phyloP scores from a whole-genome alignment of 2,888 invertebrate species.

The Drosophila lutescens region DNA sequence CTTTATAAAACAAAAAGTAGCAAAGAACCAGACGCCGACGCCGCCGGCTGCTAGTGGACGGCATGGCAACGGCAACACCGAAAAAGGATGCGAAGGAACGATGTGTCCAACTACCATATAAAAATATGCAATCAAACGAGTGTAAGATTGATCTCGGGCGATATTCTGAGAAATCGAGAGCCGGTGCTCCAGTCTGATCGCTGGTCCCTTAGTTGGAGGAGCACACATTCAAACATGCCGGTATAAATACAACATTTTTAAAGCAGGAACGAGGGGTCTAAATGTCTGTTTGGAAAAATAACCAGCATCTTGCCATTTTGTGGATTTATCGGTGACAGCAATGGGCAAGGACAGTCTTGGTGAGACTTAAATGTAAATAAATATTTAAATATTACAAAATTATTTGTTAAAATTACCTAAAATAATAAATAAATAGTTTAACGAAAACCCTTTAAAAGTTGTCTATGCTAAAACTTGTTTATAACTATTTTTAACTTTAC shows the following conservation, averaged over 20 bases:
- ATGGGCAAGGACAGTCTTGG: conserved; percentile 9
- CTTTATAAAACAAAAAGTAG: conserved; percentile 41
- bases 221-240: conserved; percentile 22
- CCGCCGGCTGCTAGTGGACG: conserved; percentile 30
- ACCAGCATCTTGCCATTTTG: conserved; percentile 32
- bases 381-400: not conserved
- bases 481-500: no score
- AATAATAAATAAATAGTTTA: not conserved
- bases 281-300: conserved; percentile 34
- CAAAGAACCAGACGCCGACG: conserved; percentile 34
- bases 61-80: conserved; percentile 52
- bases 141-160: conserved; percentile 82
- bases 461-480: not conserved
- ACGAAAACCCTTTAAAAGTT: no score
- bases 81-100: conserved; percentile 75
- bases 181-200: conserved; percentile 40
- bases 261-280: conserved; percentile 42
- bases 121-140: conserved; percentile 82
- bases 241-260: conserved; percentile 30
- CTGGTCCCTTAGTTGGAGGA: conserved; percentile 42
- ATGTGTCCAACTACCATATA: conserved; percentile 76
- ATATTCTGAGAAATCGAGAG: conserved; percentile 80
- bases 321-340: conserved; percentile 59
- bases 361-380: not conserved
- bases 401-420: not conserved